A percentile compares a stretch with the other conserved stretches of the same genome.
Evolutionary conservation across 1,140 invertebrate species (phyloP).

Genomic region (Planococcus citri): DNA sequence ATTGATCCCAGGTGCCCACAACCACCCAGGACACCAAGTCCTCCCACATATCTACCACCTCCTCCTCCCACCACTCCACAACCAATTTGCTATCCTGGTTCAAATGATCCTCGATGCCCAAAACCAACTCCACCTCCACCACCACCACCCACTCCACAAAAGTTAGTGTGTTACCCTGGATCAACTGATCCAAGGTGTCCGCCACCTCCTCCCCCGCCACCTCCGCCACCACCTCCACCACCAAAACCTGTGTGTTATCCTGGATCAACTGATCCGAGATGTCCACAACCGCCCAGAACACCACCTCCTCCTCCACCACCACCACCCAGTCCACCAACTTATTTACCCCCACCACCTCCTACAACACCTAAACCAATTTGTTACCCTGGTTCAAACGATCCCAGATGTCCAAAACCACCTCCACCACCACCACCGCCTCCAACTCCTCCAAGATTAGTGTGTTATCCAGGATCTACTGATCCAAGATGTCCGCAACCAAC

Average conservation of each 20-base stretch:
- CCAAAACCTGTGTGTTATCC: conserved; percentile 29
- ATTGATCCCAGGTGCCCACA: conserved; percentile 36
- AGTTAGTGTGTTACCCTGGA: conserved; percentile 31
- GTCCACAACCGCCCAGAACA: conserved; percentile 27
- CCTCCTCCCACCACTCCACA: conserved; percentile 26
- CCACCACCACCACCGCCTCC: conserved; percentile 26
- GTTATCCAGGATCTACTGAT: conserved; percentile 34
- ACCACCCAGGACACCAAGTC: conserved; percentile 26
- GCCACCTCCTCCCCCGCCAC: conserved; percentile 28
- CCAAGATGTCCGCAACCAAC: conserved; percentile 32
- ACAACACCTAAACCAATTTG: conserved; percentile 27
- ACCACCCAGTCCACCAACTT: conserved; percentile 25
- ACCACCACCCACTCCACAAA: conserved; percentile 21
- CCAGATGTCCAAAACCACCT: conserved; percentile 30
- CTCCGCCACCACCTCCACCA: conserved; percentile 26
- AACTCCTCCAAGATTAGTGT: conserved; percentile 28
- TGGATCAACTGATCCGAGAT: conserved; percentile 30
- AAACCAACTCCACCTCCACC: conserved; percentile 26
- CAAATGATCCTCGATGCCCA: conserved; percentile 32
- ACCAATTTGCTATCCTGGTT: conserved; percentile 32
- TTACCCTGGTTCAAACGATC: conserved; percentile 32
- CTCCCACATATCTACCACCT: conserved; percentile 27
- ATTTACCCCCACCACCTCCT: conserved; percentile 27
- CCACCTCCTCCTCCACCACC: conserved; percentile 23
- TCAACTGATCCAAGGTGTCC: conserved; percentile 33